A percentile compares a stretch with the other conserved stretches of the same genome.
These are phyloP conservation scores for Mobula hypostoma DNA, from an alignment of 2,113 vertebrate genomes.

Conservation along the genomic window DNA sequence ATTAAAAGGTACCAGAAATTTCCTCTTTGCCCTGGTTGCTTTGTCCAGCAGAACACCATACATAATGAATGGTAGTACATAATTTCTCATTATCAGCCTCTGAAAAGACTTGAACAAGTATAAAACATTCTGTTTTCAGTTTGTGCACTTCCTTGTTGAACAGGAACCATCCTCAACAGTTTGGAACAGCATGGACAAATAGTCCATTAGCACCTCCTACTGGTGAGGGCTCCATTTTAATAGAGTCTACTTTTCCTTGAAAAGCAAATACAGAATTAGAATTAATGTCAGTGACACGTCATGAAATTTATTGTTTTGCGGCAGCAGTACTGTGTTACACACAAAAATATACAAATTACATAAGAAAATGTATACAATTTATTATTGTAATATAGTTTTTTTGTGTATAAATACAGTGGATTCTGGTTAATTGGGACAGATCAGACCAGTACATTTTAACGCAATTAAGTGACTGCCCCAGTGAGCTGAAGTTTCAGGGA, in stretches of 20 bases:
- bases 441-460: too few species aligned
- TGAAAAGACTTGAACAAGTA: not conserved
- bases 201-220: slow-evolving; percentile 9
- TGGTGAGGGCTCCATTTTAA: not conserved
- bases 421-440: too few species aligned
- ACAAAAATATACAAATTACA: too few species aligned
- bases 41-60: not conserved
- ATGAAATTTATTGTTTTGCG: too few species aligned
- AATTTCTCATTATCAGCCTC: not conserved
- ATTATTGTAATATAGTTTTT: too few species aligned
- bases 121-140: not conserved
- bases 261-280: not conserved
- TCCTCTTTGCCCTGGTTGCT: not conserved
- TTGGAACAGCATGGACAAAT: not conserved
- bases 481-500: too few species aligned
- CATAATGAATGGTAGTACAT: not conserved
- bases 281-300: too few species aligned
- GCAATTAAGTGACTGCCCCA: too few species aligned
- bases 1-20: not conserved
- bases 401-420: too few species aligned
- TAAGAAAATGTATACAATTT: too few species aligned
- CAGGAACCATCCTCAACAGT: not conserved
- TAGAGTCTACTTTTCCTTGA: not conserved
- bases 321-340: too few species aligned
- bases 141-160: not conserved